phyloP scores from a whole-genome alignment of 2,888 invertebrate species.

The Chrysolina haemoptera region DNA sequence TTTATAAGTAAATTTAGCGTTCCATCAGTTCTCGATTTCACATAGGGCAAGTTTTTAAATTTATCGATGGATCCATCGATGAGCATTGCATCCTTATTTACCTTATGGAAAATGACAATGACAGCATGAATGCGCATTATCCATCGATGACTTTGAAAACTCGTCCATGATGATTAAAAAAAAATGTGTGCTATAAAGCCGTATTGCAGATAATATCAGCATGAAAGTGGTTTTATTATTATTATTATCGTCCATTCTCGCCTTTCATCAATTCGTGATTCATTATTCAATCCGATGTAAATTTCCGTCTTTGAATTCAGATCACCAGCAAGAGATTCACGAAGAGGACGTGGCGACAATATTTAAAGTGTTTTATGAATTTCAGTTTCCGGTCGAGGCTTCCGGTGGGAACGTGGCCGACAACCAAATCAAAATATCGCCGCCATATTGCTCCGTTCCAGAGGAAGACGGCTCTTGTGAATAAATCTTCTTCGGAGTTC shows the following conservation, averaged over 20 bases:
- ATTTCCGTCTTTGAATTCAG: slow-evolving; percentile 49
- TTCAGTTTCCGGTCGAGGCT: slow-evolving; percentile 53
- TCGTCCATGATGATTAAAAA: too few relatives aligned
- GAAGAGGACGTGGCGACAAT: slow-evolving; percentile 51
- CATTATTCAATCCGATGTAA: slow-evolving; percentile 36
- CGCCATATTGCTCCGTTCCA: slow-evolving; percentile 33
- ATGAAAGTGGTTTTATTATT: too few relatives aligned
- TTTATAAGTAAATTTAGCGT: too few relatives aligned
- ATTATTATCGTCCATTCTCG: neutral
- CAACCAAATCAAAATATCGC: slow-evolving; percentile 49
- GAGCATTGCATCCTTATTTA: too few relatives aligned
- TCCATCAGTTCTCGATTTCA: too few relatives aligned
- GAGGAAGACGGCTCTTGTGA: slow-evolving; percentile 13
- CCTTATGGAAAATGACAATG: too few relatives aligned
- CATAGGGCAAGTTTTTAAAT: too few relatives aligned
- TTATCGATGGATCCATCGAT: too few relatives aligned
- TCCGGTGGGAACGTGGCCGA: slow-evolving; percentile 46
- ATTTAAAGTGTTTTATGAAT: slow-evolving; percentile 50
- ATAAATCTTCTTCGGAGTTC: neutral
- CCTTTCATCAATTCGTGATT: slow-evolving; percentile 18
- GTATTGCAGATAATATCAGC: too few relatives aligned
- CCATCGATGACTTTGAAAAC: too few relatives aligned
- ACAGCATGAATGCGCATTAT: too few relatives aligned
- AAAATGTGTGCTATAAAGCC: too few relatives aligned
- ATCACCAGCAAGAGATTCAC: slow-evolving; percentile 46